phyloP scores from a whole-genome alignment of 2,888 invertebrate species.

The Drosophila fungiperda region DNA sequence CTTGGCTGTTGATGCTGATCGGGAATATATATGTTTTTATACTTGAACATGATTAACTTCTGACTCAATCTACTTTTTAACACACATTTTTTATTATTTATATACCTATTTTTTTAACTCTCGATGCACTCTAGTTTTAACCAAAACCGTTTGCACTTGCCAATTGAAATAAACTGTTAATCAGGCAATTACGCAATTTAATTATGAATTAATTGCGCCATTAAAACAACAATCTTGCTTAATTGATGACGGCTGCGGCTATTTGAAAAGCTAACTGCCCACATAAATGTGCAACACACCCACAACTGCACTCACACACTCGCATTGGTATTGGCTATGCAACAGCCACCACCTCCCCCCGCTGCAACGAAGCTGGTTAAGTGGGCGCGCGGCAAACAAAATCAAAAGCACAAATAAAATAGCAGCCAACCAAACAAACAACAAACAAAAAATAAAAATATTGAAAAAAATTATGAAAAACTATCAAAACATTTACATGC shows the following conservation, averaged over 20 bases:
- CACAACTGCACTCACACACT: conserved; percentile 24
- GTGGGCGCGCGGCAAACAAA: conserved; percentile 57
- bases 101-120: background rate
- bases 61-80: background rate
- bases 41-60: background rate
- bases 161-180: conserved; percentile 58
- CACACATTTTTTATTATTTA: background rate
- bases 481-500: conserved; percentile 82
- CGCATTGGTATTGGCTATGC: conserved; percentile 17
- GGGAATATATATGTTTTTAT: background rate
- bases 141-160: background rate
- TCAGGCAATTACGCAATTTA: conserved; percentile 77
- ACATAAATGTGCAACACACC: conserved; percentile 72
- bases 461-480: conserved; percentile 75
- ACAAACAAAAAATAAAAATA: conserved; percentile 37
- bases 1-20: background rate
- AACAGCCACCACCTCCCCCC: conserved; percentile 1
- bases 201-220: conserved; percentile 78
- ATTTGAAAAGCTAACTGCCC: conserved; percentile 71
- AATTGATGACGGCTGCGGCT: conserved; percentile 71
- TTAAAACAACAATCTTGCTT: conserved; percentile 71
- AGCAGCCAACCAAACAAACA: conserved; percentile 50
- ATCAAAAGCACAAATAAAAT: conserved; percentile 72
- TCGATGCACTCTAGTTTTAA: no score
- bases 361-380: conserved; percentile 15